Percentiles rank a stretch among this genome's conserved stretches.
These are phyloP conservation scores for Paramormyrops kingsleyae DNA, from an alignment of 2,113 vertebrate genomes.

Conservation along the genomic window DNA sequence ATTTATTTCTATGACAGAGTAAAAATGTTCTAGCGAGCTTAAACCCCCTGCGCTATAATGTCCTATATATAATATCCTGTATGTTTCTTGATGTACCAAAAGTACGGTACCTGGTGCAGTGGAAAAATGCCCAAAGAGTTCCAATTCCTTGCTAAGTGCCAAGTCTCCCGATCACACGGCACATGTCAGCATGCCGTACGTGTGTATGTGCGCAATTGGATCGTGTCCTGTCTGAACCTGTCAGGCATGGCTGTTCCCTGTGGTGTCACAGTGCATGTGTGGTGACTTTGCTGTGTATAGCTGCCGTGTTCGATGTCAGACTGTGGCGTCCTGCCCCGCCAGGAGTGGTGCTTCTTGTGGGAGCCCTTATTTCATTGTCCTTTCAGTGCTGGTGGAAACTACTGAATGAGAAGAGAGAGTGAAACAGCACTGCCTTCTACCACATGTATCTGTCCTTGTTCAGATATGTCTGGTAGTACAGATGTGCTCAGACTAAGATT, in stretches of 20 bases:
- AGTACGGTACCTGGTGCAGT: too few relatives aligned
- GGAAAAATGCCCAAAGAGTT: background rate
- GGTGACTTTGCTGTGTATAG: background rate
- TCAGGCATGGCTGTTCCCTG: background rate
- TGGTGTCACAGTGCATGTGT: background rate
- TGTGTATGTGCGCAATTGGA: background rate
- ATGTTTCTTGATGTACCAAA: background rate
- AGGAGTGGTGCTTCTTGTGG: background rate
- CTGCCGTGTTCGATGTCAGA: background rate
- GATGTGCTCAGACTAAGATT: background rate
- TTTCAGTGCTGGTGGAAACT: background rate
- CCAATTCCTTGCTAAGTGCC: background rate
- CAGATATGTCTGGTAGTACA: background rate
- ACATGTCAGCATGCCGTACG: background rate
- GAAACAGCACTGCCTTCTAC: background rate
- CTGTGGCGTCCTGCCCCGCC: background rate
- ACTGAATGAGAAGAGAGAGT: background rate
- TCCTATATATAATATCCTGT: background rate
- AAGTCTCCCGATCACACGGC: background rate
- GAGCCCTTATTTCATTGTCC: background rate
- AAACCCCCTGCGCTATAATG: too few relatives aligned
- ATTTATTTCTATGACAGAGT: too few relatives aligned
- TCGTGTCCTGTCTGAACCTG: background rate
- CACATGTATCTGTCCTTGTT: background rate
- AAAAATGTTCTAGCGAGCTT: too few relatives aligned